Evolutionary conservation across 2,113 vertebrate genomes (phyloP), one percentile per base, ranked within the genome.

Genomic region (Oostethus manadensis): DNA sequence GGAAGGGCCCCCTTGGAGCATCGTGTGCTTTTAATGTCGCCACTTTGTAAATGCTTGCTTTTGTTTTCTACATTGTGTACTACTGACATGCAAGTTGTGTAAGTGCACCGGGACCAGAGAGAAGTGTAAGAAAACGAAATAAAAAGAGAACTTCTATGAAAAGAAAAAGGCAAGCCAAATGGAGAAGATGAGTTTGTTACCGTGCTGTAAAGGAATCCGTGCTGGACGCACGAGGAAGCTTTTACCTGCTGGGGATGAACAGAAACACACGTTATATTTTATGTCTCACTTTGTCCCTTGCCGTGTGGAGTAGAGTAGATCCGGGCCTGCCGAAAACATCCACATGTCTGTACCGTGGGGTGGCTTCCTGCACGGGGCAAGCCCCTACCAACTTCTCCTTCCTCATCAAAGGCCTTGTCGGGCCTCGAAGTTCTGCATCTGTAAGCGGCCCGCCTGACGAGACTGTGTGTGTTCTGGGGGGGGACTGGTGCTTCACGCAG

Each of bases 171-270:
- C 2, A 42, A 33, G 22, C 79, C 80, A 83, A 79, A 73, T 89
- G 88, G 90, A 88, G 75, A 88, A 87, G 85, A 78, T 72, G 85
- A 86, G 82, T 84, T 86, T 69, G 86, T 23, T 71, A 83, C 79
- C 84, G 88, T 90, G 86, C 88, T 89, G 86, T 89, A 87, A 87
- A 88, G 88, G 84, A 89, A 79, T 87, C 77, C 70, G 77, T 87
- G 84, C 89, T 81, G 87, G 83, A 89, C 82, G 80, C 81, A 71
- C 60, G 74, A 76, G 68, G 73, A 70, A 76, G 64, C 44, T 77
- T 78, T 86, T 86, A 78, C n/a, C n/a, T n/a, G n/a, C n/a, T n/a
- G n/a, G n/a, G n/a, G n/a, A n/a, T n/a, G n/a, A n/a, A n/a, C n/a
- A n/a, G n/a, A n/a, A n/a, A n/a, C n/a, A n/a, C n/a, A n/a, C n/a